A percentile compares a stretch with the other conserved stretches of the same genome.
Conservation (phyloP, 2,113 vertebrate species). For the Thalassoma bifasciatum region DNA sequence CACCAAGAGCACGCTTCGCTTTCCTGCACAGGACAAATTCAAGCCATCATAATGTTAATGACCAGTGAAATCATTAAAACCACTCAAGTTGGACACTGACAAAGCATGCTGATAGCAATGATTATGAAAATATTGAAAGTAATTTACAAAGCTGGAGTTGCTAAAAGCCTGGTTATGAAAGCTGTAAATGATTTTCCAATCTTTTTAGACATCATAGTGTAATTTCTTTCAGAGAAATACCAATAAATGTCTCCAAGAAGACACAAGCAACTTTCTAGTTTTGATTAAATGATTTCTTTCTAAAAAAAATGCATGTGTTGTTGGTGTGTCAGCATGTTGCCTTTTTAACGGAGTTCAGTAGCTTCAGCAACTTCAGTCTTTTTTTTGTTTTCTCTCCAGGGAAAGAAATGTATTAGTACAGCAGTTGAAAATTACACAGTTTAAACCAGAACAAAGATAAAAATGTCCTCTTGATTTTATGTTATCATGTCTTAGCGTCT, state of each 20-base stretch:
- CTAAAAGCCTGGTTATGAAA: conserved; percentile 18
- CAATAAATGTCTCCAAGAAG: not conserved
- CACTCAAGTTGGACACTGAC: not conserved
- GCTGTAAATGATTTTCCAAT: not conserved
- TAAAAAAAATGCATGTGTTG: not conserved
- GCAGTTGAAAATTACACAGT: no score
- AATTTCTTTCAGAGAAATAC: not conserved
- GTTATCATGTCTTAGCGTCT: no score
- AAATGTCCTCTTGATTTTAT: no score
- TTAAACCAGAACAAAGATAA: no score
- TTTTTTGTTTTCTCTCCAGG: no score
- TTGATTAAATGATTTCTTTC: not conserved
- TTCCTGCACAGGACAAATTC: not conserved
- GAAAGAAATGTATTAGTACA: no score
- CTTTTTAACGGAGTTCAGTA: not conserved
- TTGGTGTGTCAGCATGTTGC: not conserved
- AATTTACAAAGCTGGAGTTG: not conserved
- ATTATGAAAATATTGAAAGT: conserved; percentile 6
- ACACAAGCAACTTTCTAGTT: no score
- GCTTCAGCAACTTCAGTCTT: not conserved
- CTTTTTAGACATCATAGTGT: not conserved
- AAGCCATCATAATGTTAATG: not conserved
- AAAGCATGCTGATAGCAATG: conserved; percentile 3
- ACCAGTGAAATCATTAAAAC: not conserved
- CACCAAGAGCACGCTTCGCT: not conserved